These are phyloP conservation scores for Leucoraja ocellata DNA, from an alignment of 2,797 vertebrate genomes.

Conservation along the genomic window DNA sequence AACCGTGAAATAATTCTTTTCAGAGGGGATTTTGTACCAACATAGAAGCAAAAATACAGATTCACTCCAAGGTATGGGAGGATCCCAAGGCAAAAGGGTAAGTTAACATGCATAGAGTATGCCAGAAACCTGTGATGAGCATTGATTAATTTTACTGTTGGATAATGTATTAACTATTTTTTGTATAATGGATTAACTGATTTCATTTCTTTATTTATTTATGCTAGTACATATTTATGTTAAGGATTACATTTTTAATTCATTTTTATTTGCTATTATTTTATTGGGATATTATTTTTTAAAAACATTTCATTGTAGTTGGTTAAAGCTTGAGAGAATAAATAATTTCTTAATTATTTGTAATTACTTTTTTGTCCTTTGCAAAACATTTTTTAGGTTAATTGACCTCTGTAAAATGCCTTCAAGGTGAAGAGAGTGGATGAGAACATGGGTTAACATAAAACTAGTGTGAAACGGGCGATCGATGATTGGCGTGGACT, in stretches of 20 bases:
- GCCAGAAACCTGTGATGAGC: background rate
- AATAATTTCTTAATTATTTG: background rate
- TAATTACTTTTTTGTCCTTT: too few relatives aligned
- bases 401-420: too few relatives aligned
- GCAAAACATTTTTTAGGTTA: too few relatives aligned
- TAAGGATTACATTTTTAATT: background rate
- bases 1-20: background rate
- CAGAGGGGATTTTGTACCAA: background rate
- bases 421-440: too few relatives aligned
- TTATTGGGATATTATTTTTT: background rate
- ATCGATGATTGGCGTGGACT: too few relatives aligned
- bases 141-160: background rate
- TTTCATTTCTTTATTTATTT: background rate
- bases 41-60: background rate
- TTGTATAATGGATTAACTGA: background rate
- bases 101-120: background rate
- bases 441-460: too few relatives aligned
- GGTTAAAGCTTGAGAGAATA: background rate
- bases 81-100: slow-evolving; percentile 34
- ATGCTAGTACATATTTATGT: background rate
- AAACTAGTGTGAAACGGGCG: too few relatives aligned
- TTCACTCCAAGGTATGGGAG: slow-evolving; percentile 21
- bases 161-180: background rate
- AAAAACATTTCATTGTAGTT: background rate
- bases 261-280: background rate